A percentile compares a stretch with the other conserved stretches of the same genome.
phyloP scores from a whole-genome alignment of 2,113 vertebrate genomes.

The Percopsis transmontana region DNA sequence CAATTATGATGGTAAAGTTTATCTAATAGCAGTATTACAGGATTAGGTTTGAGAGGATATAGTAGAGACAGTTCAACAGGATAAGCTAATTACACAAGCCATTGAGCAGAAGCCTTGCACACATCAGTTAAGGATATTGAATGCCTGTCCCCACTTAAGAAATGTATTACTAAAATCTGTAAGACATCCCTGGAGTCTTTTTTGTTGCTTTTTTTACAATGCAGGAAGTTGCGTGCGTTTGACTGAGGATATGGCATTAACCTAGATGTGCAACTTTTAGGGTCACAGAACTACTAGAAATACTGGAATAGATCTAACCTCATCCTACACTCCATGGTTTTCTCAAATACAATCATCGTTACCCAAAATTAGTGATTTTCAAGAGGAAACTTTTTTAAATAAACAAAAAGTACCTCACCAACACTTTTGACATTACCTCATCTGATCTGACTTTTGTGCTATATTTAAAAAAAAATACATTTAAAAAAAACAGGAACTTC shows the following conservation, averaged over 20 bases:
- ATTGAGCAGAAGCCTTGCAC: background rate
- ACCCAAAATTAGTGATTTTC: no score
- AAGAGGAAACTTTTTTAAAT: no score
- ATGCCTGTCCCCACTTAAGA: conserved; percentile 7
- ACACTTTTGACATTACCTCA: no score
- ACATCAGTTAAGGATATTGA: conserved; percentile 5
- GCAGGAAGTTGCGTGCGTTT: conserved; percentile 12
- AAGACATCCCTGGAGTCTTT: no score
- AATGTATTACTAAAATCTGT: background rate
- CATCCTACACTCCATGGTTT: conserved; percentile 68
- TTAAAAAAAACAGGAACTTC: background rate
- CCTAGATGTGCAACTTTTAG: conserved; percentile 81
- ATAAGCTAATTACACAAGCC: conserved; percentile 68
- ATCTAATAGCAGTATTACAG: conserved; percentile 43
- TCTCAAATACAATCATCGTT: no score
- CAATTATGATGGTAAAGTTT: background rate
- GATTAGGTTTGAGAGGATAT: conserved; percentile 70
- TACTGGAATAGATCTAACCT: conserved; percentile 70
- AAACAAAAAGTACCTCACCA: no score
- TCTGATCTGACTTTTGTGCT: no score
- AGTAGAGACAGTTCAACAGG: conserved; percentile 38
- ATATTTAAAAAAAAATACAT: no score
- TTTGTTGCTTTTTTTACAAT: background rate
- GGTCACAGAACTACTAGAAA: conserved; percentile 82
- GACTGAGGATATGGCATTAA: conserved; percentile 74